Conservation (phyloP, 1,140 invertebrate species). For the Leptestheria dahalacensis region DNA sequence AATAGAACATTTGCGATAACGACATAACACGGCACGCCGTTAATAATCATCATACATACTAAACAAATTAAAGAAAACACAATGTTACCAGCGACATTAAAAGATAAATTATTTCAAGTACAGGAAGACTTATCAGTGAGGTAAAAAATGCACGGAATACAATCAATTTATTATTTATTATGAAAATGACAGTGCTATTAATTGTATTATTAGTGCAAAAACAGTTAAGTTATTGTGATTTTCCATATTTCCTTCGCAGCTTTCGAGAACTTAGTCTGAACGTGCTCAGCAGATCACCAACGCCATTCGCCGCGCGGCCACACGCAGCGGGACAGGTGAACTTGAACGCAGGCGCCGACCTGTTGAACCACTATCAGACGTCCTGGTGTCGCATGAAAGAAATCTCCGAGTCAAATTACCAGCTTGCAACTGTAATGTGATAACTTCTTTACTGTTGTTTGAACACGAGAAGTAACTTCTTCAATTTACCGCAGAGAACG, state of each 20-base stretch:
- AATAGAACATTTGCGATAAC: too few species aligned
- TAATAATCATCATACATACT: too few species aligned
- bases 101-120: conserved; percentile 9
- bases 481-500: too few species aligned
- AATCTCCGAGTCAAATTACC: background rate
- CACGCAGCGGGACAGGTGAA: background rate
- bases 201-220: background rate
- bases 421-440: background rate
- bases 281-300: background rate
- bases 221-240: background rate
- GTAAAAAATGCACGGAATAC: background rate
- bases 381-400: conserved; percentile 11
- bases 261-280: background rate
- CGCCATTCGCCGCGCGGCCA: background rate
- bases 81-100: conserved; percentile 1
- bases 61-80: background rate
- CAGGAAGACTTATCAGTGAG: conserved; percentile 2
- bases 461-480: background rate
- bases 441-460: background rate
- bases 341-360: conserved; percentile 11
- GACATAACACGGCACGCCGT: too few species aligned
- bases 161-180: background rate
- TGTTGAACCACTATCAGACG: conserved; percentile 8
- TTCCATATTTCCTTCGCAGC: background rate
- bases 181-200: background rate